Evolutionary conservation across 2,113 vertebrate species (phyloP).

Genomic region (Azemiops feae): DNA sequence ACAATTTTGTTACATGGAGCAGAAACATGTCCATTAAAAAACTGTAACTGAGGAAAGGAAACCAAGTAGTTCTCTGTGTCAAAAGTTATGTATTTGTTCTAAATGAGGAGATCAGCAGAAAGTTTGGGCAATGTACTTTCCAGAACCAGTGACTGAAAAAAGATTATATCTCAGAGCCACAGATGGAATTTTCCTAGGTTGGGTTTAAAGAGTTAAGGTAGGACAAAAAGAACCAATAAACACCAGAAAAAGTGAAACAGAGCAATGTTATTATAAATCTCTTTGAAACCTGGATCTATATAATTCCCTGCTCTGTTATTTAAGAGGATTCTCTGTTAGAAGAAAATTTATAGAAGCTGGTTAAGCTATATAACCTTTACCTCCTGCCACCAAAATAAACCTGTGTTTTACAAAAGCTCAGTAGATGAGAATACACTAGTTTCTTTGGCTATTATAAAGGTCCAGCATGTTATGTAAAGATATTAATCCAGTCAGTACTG

Average conservation of each 20-base stretch:
- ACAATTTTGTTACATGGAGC: conserved; percentile 11
- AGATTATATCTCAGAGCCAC: background rate
- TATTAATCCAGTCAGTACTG: background rate
- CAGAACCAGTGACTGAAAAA: background rate
- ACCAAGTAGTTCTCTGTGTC: background rate
- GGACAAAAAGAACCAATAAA: background rate
- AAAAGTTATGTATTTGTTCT: background rate
- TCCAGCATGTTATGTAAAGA: background rate
- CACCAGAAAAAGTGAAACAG: background rate
- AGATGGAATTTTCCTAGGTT: background rate
- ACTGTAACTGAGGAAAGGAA: background rate
- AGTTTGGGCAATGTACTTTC: background rate
- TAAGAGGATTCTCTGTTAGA: background rate
- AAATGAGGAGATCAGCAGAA: background rate
- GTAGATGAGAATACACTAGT: background rate
- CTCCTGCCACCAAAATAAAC: background rate
- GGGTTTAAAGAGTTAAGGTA: background rate
- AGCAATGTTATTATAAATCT: background rate
- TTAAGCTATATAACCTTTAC: background rate
- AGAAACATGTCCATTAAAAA: conserved; percentile 4
- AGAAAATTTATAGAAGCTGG: background rate
- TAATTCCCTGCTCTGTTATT: background rate
- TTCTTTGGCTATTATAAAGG: background rate
- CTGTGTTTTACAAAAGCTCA: background rate
- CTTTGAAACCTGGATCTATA: background rate